These are phyloP conservation scores for Loriculus beryllinus DNA, from an alignment of 2,797 vertebrate genomes.

Conservation along the genomic window DNA sequence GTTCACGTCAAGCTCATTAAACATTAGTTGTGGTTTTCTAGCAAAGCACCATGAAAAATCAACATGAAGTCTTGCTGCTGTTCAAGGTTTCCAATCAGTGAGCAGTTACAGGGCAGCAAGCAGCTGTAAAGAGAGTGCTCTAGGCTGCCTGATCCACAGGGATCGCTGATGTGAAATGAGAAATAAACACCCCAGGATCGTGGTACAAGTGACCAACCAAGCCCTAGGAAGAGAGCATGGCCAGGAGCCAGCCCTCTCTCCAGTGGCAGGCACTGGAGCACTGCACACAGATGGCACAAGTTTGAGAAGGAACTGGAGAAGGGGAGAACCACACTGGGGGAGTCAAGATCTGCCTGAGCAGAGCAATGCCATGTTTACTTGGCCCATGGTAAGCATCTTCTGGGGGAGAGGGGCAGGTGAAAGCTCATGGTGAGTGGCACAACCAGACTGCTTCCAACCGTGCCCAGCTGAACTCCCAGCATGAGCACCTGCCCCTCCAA, in stretches of 20 bases:
- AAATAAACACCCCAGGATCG: accelerated
- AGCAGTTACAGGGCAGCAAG: not conserved
- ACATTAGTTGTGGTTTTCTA: not conserved
- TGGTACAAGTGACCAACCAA: accelerated
- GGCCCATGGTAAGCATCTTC: not conserved
- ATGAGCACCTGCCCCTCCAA: not conserved
- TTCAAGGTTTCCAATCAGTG: not conserved
- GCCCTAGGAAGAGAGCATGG: accelerated
- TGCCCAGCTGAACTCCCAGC: not conserved
- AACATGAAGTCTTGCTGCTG: accelerated
- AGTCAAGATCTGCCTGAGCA: not conserved
- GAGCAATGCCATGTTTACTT: not conserved
- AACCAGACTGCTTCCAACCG: not conserved
- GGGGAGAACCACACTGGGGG: accelerated
- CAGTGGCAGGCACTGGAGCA: accelerated
- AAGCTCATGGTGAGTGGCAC: accelerated
- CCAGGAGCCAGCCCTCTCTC: not conserved
- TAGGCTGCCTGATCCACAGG: not conserved
- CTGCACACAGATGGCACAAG: accelerated
- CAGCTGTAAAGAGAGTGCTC: not conserved
- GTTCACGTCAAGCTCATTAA: not conserved
- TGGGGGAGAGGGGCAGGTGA: not conserved
- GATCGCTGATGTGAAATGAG: accelerated
- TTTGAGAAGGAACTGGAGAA: not conserved
- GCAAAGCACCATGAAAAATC: not conserved